Conservation (phyloP, 2,888 invertebrate species). For the Diaphora mendica region DNA sequence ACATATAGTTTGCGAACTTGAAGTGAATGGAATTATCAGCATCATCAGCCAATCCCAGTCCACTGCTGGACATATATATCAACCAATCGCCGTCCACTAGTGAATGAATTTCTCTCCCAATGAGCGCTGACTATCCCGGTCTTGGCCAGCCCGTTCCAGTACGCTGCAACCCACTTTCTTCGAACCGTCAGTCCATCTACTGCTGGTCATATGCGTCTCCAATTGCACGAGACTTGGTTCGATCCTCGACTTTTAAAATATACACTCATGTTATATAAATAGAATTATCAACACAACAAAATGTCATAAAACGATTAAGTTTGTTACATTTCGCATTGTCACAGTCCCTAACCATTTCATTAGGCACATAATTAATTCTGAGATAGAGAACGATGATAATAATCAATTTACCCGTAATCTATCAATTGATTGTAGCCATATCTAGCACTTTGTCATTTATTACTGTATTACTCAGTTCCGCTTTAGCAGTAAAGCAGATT, state of each 20-base stretch:
- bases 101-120: no score
- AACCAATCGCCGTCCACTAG: no score
- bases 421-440: conserved; percentile 25
- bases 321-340: not conserved
- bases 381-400: not conserved
- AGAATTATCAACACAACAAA: not conserved
- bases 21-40: not conserved
- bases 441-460: conserved; percentile 17
- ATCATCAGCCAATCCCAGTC: no score
- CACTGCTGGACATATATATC: no score
- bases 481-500: conserved; percentile 4
- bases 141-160: no score
- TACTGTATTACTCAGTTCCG: conserved; percentile 2
- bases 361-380: conserved; percentile 6
- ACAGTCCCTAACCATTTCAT: conserved; percentile 1
- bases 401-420: conserved; percentile 26
- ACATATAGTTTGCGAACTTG: conserved; percentile 16
- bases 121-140: no score
- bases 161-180: no score
- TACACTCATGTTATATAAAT: no score
- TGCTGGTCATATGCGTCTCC: no score
- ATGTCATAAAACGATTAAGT: not conserved
- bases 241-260: no score
- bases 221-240: no score
- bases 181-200: no score